These are phyloP conservation scores for Thalassarche chlororhynchos DNA, from an alignment of 2,113 vertebrate genomes.

Conservation along the genomic window DNA sequence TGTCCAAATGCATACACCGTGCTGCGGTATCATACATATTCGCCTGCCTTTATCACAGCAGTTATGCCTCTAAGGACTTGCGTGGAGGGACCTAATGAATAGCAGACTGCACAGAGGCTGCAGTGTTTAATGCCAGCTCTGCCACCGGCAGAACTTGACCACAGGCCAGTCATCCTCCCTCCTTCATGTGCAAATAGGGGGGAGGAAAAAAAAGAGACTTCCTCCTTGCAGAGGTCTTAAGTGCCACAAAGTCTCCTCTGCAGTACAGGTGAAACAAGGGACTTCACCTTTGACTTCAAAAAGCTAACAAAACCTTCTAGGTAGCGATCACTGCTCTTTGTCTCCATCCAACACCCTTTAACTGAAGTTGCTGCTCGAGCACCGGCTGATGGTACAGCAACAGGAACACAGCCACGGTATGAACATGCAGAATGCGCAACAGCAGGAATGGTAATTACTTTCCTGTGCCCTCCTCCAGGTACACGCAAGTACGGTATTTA, in stretches of 20 bases:
- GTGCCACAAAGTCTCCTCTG: background rate
- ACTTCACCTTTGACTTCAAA: background rate
- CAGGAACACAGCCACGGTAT: background rate
- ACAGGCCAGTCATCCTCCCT: background rate
- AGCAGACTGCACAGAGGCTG: background rate
- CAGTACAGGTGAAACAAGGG: background rate
- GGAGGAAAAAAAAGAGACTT: too few relatives aligned
- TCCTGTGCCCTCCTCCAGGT: background rate
- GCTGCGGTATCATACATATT: accelerated
- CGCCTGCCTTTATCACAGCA: background rate
- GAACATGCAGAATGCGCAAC: accelerated
- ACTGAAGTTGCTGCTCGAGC: background rate
- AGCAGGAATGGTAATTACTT: background rate
- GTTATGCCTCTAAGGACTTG: background rate
- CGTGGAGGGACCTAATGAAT: accelerated
- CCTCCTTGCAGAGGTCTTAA: background rate
- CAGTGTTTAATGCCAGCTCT: background rate
- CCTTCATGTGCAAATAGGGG: background rate
- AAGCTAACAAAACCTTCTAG: background rate
- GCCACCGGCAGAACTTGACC: background rate
- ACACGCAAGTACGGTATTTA: background rate
- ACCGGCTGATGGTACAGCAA: background rate
- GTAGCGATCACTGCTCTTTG: accelerated
- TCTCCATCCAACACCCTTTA: background rate
- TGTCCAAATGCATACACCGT: background rate